phyloP scores from a whole-genome alignment of 2,797 vertebrate genomes.

The Brachyrhaphis roseni region DNA sequence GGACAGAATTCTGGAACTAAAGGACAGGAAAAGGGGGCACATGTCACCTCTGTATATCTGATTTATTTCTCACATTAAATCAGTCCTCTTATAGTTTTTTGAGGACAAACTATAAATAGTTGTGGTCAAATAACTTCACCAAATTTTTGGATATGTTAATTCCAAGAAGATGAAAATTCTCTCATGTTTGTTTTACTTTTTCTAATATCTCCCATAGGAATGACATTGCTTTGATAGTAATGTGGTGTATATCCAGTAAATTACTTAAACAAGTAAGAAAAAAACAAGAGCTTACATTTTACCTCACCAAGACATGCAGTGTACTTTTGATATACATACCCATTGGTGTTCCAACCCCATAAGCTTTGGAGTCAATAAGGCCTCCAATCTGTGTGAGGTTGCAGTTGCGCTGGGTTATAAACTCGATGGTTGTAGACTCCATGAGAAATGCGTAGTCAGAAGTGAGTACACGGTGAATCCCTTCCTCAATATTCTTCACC shows the following conservation, averaged over 20 bases:
- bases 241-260: neutral
- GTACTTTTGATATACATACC: conserved; percentile 82
- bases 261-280: neutral
- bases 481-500: conserved; percentile 96
- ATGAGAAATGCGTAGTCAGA: conserved; percentile 98
- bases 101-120: too few species aligned
- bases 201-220: neutral
- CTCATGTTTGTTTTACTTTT: too few species aligned
- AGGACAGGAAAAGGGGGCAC: too few species aligned
- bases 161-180: too few species aligned
- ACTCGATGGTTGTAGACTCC: conserved; percentile 98
- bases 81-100: too few species aligned
- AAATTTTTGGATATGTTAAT: too few species aligned
- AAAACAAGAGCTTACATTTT: neutral
- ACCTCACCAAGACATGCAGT: neutral
- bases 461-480: conserved; percentile 95
- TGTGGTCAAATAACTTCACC: too few species aligned
- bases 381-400: conserved; percentile 98
- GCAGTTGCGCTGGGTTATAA: conserved; percentile 95
- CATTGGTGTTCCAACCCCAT: conserved; percentile 97
- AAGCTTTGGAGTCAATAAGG: conserved; percentile 97
- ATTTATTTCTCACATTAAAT: too few species aligned
- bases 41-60: too few species aligned
- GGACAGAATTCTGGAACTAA: too few species aligned
- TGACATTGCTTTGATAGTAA: neutral